A percentile compares a stretch with the other conserved stretches of the same genome.
These are phyloP conservation scores for Sorex fumeus DNA, from an alignment of 2,113 vertebrate species.

Conservation along the genomic window DNA sequence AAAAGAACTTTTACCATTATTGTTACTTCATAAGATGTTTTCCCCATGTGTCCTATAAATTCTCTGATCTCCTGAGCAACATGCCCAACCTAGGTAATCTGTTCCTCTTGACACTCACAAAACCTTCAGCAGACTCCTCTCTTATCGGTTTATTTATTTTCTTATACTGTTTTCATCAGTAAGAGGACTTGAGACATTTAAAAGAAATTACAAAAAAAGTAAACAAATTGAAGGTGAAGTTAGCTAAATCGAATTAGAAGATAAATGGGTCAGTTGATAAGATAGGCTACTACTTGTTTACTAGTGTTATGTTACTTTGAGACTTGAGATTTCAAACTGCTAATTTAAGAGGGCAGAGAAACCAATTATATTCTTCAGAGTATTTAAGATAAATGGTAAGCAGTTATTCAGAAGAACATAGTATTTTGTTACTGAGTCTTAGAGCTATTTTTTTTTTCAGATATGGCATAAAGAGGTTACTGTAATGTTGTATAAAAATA, in stretches of 20 bases:
- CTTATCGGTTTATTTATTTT: constrained; percentile 29
- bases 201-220: neutral
- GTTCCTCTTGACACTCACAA: neutral
- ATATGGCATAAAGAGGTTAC: neutral
- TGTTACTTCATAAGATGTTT: neutral
- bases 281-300: neutral
- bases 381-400: constrained; percentile 23
- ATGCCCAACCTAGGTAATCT: neutral
- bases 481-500: neutral
- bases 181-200: neutral
- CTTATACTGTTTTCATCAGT: neutral
- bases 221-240: constrained; percentile 50
- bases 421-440: neutral
- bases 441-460: neutral
- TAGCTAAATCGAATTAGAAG: constrained; percentile 26
- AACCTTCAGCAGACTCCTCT: neutral
- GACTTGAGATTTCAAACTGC: constrained; percentile 34
- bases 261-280: constrained; percentile 4
- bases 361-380: neutral
- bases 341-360: constrained; percentile 39
- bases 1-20: neutral
- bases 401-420: constrained; percentile 16
- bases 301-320: neutral
- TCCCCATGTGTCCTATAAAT: neutral
- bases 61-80: neutral